Base-by-base conservation (phyloP, 2,888 invertebrate species). In the Phania funesta region DNA sequence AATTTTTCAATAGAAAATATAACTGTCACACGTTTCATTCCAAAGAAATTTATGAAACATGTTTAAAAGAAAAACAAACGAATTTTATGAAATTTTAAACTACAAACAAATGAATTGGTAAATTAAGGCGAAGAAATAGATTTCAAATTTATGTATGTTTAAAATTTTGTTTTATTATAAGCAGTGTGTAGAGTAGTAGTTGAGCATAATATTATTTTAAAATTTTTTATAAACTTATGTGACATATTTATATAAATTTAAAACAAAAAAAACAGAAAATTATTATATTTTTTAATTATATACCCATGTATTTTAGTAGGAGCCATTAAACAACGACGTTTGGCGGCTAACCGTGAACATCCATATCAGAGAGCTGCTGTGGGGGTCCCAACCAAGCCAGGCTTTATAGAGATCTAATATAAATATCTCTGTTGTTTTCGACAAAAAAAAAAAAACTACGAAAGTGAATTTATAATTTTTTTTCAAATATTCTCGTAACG, bases 331-430 rank as follows among this genome's bases (percentile, higher is more conserved):
- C 93, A 93, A 93, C 94, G 96, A 96, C 95, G 96, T 95, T 93
- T 95, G 95, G 92, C 94, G 95, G 92, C 94, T 93, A 90, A 89
- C 88, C 89, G 98, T 94, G 97, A 98, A 93, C 98, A 98, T 95
- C 98, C 98, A 93, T 98, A 98, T 95, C 97, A 97, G 94, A 97
- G 98, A 94, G 96, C 97, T 85, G 86, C 83, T 86, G 89, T 89
- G 93, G 95, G 95, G 93, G 95, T 95, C 93, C 95, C 93, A 93
- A 93, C 91, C 92, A 93, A 90, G 86, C 89, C 90, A 87, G 90
- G 89, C 86, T 90, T 89, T 86, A 90, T 89, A 87, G 89, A 89
- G 84, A 89, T 89, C 84, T 84, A 88, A 78, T 87, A 85, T 84
- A 76, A 83, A 78, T 60, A 44, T 16, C 13, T 16, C 13, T 13